These are phyloP conservation scores for Dasysyrphus tricinctus DNA, from an alignment of 2,888 invertebrate species.

Conservation along the genomic window DNA sequence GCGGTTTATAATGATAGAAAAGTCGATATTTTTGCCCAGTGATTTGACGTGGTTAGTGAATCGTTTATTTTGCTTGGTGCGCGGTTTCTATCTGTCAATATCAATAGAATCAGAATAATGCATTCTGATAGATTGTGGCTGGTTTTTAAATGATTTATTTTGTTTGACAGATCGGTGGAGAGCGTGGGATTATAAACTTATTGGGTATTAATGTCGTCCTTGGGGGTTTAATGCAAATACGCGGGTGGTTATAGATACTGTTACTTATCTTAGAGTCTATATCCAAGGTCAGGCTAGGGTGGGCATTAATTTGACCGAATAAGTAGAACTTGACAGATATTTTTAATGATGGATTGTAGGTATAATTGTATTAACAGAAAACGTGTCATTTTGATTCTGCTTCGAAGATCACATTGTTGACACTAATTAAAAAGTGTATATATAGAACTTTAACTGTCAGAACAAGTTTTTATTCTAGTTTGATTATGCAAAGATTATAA, in stretches of 20 bases:
- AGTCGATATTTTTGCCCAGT: slow-evolving; percentile 12
- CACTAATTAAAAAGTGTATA: slow-evolving; percentile 17
- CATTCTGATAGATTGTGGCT: slow-evolving; percentile 6
- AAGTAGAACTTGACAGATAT: neutral
- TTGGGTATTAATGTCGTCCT: slow-evolving; percentile 40
- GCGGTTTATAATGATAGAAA: slow-evolving; percentile 11
- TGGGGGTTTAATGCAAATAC: neutral
- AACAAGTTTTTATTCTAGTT: slow-evolving; percentile 16
- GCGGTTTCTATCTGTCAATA: neutral
- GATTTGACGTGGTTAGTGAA: neutral
- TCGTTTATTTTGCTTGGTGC: neutral
- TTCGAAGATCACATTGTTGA: slow-evolving; percentile 47
- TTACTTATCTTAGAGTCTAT: neutral
- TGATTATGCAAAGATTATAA: slow-evolving; percentile 13
- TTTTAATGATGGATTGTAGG: slow-evolving; percentile 13
- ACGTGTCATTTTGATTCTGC: slow-evolving; percentile 37
- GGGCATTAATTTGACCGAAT: neutral
- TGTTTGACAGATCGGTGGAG: slow-evolving; percentile 17
- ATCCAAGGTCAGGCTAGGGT: slow-evolving; percentile 13
- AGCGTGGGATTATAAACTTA: slow-evolving; percentile 32
- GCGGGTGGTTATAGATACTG: slow-evolving; percentile 12
- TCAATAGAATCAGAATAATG: slow-evolving; percentile 35
- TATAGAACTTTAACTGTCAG: neutral
- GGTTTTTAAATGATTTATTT: slow-evolving; percentile 27
- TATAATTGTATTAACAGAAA: neutral